Evolutionary conservation across 2,888 invertebrate species (phyloP).

Genomic region (Dasypogon diadema): DNA sequence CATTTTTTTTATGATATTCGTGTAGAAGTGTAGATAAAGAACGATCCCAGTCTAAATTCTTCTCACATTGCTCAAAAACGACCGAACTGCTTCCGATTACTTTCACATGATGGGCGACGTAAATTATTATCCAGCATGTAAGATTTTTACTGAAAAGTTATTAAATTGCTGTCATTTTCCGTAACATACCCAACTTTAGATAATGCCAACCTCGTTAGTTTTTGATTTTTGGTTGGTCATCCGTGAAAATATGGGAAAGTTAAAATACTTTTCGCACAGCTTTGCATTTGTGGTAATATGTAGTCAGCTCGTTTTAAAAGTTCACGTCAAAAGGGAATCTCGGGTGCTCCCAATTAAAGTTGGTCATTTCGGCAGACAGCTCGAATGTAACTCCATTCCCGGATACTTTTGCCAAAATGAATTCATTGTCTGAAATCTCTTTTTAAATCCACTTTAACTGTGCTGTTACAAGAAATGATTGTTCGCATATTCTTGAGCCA

Average conservation of each 20-base stretch:
- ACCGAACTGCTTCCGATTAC: background rate
- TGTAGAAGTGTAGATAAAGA: no score
- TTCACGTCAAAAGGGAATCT: constrained; percentile 21
- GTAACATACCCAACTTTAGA: constrained; percentile 24
- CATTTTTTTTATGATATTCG: no score
- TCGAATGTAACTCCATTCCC: constrained; percentile 9
- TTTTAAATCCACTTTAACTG: background rate
- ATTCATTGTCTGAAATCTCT: constrained; percentile 22
- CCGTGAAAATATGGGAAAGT: constrained; percentile 48
- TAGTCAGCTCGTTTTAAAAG: constrained; percentile 40
- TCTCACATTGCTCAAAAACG: background rate
- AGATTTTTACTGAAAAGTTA: constrained; percentile 37
- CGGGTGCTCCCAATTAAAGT: constrained; percentile 40
- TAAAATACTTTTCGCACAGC: constrained; percentile 44
- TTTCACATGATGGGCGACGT: constrained; percentile 6
- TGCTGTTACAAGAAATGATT: constrained; percentile 6
- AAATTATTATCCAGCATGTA: constrained; percentile 24
- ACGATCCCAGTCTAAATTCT: no score
- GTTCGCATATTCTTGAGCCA: no score
- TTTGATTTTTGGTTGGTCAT: constrained; percentile 47
- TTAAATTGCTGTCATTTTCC: constrained; percentile 28
- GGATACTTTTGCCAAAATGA: background rate
- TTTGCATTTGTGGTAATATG: constrained; percentile 30
- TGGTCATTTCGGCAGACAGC: constrained; percentile 15
- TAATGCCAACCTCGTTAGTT: constrained; percentile 37